phyloP scores from a whole-genome alignment of 2,797 vertebrate genomes.

The Hemitrygon akajei region DNA sequence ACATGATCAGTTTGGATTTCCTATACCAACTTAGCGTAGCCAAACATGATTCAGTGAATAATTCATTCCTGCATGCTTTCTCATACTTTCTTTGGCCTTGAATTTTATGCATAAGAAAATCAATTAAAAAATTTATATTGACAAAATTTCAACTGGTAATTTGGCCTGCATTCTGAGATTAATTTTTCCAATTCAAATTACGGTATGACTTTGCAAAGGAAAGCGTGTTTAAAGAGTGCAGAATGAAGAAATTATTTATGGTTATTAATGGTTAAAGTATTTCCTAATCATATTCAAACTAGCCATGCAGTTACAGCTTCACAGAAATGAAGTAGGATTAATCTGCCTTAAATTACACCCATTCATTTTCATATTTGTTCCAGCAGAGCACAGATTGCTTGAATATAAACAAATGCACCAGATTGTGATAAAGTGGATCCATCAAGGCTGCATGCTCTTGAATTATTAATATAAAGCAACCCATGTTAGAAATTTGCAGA shows the following conservation, averaged over 20 bases:
- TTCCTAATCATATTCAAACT: conserved; percentile 12
- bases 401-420: neutral
- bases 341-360: neutral
- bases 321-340: conserved; percentile 21
- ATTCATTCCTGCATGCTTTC: neutral
- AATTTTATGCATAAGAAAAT: neutral
- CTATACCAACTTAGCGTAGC: neutral
- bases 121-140: neutral
- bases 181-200: neutral
- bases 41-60: neutral
- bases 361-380: conserved; percentile 32
- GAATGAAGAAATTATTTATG: neutral
- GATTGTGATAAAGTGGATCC: neutral
- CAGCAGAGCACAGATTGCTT: neutral
- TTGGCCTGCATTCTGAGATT: neutral
- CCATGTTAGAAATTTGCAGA: neutral
- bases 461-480: conserved; percentile 7
- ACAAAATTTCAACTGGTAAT: neutral
- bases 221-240: conserved; percentile 4
- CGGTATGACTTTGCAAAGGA: neutral
- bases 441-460: neutral
- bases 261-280: conserved; percentile 7
- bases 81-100: neutral
- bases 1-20: neutral
- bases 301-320: neutral